Conservation (phyloP, 2,888 invertebrate genomes). For the Pomacea canaliculata region DNA sequence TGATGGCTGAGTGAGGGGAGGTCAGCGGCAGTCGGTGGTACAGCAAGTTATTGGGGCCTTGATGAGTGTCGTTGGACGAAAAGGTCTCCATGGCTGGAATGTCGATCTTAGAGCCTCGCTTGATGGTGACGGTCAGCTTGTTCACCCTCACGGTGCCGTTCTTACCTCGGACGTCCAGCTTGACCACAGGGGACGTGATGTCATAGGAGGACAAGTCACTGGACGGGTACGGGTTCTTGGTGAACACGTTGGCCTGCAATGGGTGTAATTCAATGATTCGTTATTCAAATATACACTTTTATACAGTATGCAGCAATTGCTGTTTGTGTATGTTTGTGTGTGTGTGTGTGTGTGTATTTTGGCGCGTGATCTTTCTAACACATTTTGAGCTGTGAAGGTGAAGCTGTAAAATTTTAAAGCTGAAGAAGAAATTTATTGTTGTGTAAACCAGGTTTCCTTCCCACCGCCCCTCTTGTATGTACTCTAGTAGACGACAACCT, state of each 20-base stretch:
- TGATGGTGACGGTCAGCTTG: slow-evolving; percentile 2
- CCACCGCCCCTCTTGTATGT: too few species aligned
- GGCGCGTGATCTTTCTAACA: too few species aligned
- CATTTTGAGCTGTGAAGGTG: too few species aligned
- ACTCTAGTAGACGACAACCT: background rate
- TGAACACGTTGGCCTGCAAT: slow-evolving; percentile 22
- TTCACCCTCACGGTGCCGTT: background rate
- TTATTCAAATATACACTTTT: too few species aligned
- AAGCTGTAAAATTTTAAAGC: too few species aligned
- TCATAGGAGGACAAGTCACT: slow-evolving; percentile 27
- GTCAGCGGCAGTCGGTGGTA: slow-evolving; percentile 42
- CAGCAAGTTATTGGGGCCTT: slow-evolving; percentile 20
- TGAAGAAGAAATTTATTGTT: too few species aligned
- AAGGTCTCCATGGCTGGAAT: slow-evolving; percentile 3
- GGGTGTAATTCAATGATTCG: too few species aligned
- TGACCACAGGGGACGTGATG: slow-evolving; percentile 25
- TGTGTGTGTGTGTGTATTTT: too few species aligned
- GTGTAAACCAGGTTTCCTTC: too few species aligned
- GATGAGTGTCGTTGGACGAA: slow-evolving; percentile 24
- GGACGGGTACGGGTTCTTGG: slow-evolving; percentile 26
- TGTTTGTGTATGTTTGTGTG: too few species aligned
- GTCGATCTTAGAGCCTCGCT: background rate
- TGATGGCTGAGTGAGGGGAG: slow-evolving; percentile 23
- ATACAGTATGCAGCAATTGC: too few species aligned
- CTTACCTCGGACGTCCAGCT: slow-evolving; percentile 26